Evolutionary conservation across 2,888 invertebrate genomes (phyloP).

Genomic region (Pterobdella sp.): DNA sequence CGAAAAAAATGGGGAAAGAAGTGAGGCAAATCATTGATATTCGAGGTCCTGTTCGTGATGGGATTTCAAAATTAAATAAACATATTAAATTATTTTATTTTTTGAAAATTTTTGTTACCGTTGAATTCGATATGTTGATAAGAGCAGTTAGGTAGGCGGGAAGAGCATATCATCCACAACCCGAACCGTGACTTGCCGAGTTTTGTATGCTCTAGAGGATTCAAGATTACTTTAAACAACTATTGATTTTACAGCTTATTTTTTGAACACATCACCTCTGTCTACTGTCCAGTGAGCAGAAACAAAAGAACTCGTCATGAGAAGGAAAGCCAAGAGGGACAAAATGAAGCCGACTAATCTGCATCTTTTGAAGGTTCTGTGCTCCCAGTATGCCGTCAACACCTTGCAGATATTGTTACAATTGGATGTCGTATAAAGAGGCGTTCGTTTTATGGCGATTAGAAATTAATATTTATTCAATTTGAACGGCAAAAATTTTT

Average conservation of each 20-base stretch:
- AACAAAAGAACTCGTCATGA: slow-evolving; percentile 17
- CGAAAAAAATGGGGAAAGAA: slow-evolving; percentile 47
- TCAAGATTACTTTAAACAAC: not conserved
- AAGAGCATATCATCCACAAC: slow-evolving; percentile 29
- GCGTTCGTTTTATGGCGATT: no score
- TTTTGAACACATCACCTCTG: not conserved
- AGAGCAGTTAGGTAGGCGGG: slow-evolving; percentile 24
- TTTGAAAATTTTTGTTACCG: not conserved
- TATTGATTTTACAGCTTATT: not conserved
- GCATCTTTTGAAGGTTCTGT: slow-evolving; percentile 18
- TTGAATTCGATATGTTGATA: slow-evolving; percentile 20
- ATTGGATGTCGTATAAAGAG: no score
- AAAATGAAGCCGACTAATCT: slow-evolving; percentile 10
- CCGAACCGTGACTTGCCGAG: slow-evolving; percentile 23
- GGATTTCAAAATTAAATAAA: not conserved
- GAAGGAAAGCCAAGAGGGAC: slow-evolving; percentile 4
- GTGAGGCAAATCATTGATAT: slow-evolving; percentile 48
- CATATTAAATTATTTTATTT: not conserved
- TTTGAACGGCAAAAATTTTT: no score
- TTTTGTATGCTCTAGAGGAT: slow-evolving; percentile 20
- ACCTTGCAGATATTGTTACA: not conserved
- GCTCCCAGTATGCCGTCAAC: slow-evolving; percentile 20
- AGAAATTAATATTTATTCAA: no score
- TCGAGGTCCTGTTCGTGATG: slow-evolving; percentile 47
- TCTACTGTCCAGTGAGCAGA: slow-evolving; percentile 15